phyloP scores from a whole-genome alignment of 2,113 vertebrate genomes.

The Pitta sordida region DNA sequence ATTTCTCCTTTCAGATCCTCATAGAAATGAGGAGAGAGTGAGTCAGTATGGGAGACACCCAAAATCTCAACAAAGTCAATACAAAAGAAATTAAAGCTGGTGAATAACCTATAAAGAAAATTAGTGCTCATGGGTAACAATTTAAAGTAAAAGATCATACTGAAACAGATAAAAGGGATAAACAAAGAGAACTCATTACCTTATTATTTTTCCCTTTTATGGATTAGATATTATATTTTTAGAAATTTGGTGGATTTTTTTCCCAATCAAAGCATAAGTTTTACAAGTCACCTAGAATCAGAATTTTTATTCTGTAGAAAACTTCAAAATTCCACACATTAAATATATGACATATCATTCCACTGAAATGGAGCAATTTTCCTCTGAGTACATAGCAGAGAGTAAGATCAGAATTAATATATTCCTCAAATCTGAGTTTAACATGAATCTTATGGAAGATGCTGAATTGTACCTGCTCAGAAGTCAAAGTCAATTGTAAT shows the following conservation, averaged over 20 bases:
- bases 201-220: not conserved
- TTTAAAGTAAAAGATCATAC: not conserved
- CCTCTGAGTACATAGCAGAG: not conserved
- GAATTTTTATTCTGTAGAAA: not conserved
- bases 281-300: not conserved
- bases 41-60: not conserved
- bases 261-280: not conserved
- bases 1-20: slow-evolving; percentile 3
- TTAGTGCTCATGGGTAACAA: not conserved
- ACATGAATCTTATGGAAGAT: not conserved
- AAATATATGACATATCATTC: not conserved
- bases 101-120: not conserved
- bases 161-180: not conserved
- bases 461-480: not conserved
- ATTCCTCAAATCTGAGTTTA: not conserved
- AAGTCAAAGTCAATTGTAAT: not conserved
- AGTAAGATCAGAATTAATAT: not conserved
- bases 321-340: not conserved
- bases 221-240: not conserved
- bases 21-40: not conserved
- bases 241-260: not conserved
- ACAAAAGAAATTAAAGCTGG: not conserved
- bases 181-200: not conserved
- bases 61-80: not conserved
- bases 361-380: not conserved